phyloP scores from a whole-genome alignment of 2,888 invertebrate species.

The Torymus auratus region DNA sequence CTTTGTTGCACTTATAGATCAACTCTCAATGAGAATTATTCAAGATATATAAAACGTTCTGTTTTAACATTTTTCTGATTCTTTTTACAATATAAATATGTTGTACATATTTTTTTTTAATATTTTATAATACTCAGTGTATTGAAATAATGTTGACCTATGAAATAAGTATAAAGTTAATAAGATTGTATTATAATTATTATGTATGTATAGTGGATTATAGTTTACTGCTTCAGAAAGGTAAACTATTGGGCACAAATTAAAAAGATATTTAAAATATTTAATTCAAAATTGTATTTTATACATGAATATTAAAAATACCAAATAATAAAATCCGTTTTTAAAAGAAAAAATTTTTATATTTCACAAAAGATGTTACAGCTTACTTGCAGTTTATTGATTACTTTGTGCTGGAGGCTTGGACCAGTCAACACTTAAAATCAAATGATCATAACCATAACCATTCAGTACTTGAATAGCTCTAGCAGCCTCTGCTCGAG shows the following conservation, averaged over 20 bases:
- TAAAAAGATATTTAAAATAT: constrained; percentile 31
- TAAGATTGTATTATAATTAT: constrained; percentile 3
- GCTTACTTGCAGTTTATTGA: constrained; percentile 55
- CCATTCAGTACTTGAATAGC: constrained; percentile 95
- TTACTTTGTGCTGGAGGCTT: constrained; percentile 83
- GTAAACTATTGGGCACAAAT: constrained; percentile 41
- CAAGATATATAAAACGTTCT: constrained; percentile 30
- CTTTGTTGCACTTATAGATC: constrained; percentile 44
- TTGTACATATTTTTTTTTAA: constrained; percentile 40
- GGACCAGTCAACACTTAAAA: constrained; percentile 99
- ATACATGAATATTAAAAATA: constrained; percentile 15
- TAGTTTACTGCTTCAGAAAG: constrained; percentile 26
- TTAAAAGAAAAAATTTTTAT: constrained; percentile 1
- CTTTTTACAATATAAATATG: constrained; percentile 37
- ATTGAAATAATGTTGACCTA: constrained; percentile 6
- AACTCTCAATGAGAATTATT: constrained; percentile 17
- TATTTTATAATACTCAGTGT: constrained; percentile 17
- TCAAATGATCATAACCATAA: constrained; percentile 98
- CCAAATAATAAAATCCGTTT: neutral
- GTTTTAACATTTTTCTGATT: too few species aligned
- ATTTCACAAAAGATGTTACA: constrained; percentile 26
- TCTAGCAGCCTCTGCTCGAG: constrained; percentile 91
- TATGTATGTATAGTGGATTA: constrained; percentile 8
- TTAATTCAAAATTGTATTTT: neutral
- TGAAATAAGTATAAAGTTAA: constrained; percentile 26